Evolutionary conservation across 2,797 vertebrate genomes (phyloP), one percentile per base, ranked within the genome.

Genomic region (Hippocampus kuda): DNA sequence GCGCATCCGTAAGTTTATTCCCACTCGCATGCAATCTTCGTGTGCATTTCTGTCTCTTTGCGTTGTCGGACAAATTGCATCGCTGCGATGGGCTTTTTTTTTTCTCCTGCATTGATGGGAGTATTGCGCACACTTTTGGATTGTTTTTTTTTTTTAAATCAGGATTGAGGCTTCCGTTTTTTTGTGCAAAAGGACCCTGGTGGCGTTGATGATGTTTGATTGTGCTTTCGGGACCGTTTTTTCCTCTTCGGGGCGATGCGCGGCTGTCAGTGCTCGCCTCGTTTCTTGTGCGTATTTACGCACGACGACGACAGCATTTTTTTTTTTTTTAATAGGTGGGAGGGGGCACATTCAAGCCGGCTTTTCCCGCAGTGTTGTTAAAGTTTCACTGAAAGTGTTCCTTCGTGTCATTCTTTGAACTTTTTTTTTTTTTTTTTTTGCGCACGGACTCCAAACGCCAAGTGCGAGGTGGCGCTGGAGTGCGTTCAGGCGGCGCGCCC

Each of bases 191-290:
- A 27, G 34, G 11, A 42, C 1, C 15, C 9, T 20, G 2, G 42
- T 8, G n/a, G n/a, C 6, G 38, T 44, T 64, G 8, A 24, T 64
- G 18, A 2, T 10, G 60, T 30, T 62, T 64, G 8, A 61, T 66
- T 67, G 61, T 51, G 64, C 69, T 57, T 59, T 76, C 46, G 73
- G 79, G 77, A 76, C 69, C 54, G 74, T 73, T 30, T 80, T 77
- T 38, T 72, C 13, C 18, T 5, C 48, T 24, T 67, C 63, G 71
- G 70, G 78, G 80, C 70, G 73, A 79, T 81, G 27, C 57, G 57
- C 59, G 20, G 7, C 59, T 30, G 56, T 30, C 26, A 30, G 48
- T 49, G 48, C 48, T 49, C 48, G 48, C 48, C 4, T 16, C 16
- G 13, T 15, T 51, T 22, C 12, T 13, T 16, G 24, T 16, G 62